These are phyloP conservation scores for Lates calcarifer DNA, from an alignment of 2,113 vertebrate species.

Conservation along the genomic window DNA sequence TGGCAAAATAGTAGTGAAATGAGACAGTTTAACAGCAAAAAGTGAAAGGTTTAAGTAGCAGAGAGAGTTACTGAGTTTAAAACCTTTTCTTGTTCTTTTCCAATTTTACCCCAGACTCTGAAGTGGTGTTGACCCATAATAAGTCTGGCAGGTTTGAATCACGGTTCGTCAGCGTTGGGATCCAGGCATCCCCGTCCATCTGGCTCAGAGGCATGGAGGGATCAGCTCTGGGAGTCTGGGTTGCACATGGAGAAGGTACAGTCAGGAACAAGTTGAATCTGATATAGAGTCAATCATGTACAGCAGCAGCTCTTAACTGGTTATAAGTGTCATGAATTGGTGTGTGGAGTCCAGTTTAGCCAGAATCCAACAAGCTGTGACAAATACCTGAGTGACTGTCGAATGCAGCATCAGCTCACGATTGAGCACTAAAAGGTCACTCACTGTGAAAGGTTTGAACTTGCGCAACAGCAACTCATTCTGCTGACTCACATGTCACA, in stretches of 20 bases:
- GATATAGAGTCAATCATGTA: not conserved
- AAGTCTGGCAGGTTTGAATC: constrained; percentile 92
- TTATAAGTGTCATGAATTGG: no score
- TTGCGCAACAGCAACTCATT: constrained; percentile 5
- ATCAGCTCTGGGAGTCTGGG: constrained; percentile 91
- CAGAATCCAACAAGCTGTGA: not conserved
- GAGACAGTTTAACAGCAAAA: not conserved
- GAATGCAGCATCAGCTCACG: not conserved
- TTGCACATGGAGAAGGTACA: constrained; percentile 93
- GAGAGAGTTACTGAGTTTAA: not conserved
- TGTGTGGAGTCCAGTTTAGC: not conserved
- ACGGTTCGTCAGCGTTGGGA: constrained; percentile 87
- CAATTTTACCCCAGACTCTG: constrained; percentile 46
- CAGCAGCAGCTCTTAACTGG: not conserved
- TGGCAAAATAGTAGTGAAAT: not conserved
- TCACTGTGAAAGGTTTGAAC: not conserved
- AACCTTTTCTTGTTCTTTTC: not conserved
- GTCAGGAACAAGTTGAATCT: not conserved
- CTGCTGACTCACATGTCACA: constrained; percentile 32
- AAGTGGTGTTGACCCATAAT: constrained; percentile 89
- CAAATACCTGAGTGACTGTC: not conserved
- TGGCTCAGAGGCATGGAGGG: constrained; percentile 93
- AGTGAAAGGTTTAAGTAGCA: not conserved
- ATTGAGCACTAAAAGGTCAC: not conserved
- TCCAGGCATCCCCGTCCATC: constrained; percentile 87